Conservation (phyloP, 2,888 invertebrate genomes). For the Macaria notata region DNA sequence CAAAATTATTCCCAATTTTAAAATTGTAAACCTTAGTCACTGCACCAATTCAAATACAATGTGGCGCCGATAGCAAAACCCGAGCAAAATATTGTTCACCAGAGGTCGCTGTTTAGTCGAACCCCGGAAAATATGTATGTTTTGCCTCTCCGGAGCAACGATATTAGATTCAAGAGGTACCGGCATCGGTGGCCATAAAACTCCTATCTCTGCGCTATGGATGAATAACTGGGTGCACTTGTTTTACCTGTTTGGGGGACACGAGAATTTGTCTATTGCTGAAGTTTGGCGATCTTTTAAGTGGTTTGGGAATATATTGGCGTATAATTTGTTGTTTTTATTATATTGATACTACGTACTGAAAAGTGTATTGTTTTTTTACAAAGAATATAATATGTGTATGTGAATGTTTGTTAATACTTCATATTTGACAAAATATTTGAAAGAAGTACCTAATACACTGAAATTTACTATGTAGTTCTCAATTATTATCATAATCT, state of each 20-base stretch:
- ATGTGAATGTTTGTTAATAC: too few species aligned
- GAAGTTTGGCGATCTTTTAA: neutral
- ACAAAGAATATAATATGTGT: too few species aligned
- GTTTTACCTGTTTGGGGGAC: constrained; percentile 23
- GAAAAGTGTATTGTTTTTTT: too few species aligned
- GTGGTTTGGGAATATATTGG: neutral
- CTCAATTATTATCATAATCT: too few species aligned
- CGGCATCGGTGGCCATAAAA: constrained; percentile 44
- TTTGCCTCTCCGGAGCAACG: constrained; percentile 56
- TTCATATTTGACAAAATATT: too few species aligned
- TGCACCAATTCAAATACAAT: constrained; percentile 1
- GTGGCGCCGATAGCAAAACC: constrained; percentile 60
- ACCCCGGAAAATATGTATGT: constrained; percentile 65
- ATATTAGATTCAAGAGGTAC: constrained; percentile 66
- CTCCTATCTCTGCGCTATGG: constrained; percentile 33
- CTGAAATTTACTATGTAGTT: too few species aligned
- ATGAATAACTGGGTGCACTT: constrained; percentile 34
- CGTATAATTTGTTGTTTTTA: too few species aligned
- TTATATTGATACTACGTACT: too few species aligned
- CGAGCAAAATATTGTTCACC: constrained; percentile 77
- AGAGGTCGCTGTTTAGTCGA: constrained; percentile 66
- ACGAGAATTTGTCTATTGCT: constrained; percentile 2
- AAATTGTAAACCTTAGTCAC: constrained; percentile 1
- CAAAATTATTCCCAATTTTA: too few species aligned
- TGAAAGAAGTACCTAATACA: too few species aligned